phyloP scores from a whole-genome alignment of 1,140 invertebrate species.

The Muscidifurax raptorellus region DNA sequence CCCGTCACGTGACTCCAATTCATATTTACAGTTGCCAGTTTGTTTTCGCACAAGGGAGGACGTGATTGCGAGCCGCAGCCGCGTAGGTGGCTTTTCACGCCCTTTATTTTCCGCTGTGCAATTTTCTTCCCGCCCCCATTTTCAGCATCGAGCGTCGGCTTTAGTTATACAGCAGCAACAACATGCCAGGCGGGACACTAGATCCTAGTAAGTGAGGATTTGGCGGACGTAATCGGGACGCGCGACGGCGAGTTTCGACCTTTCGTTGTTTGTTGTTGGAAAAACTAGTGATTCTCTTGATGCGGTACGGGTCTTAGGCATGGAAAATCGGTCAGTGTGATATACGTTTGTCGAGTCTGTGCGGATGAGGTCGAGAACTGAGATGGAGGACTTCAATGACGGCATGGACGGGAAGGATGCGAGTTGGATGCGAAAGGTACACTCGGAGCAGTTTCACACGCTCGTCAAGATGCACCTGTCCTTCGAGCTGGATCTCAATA shows the following conservation, averaged over 20 bases:
- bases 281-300: background rate
- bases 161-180: background rate
- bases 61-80: background rate
- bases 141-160: background rate
- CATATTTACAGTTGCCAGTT: slow-evolving; percentile 50
- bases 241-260: background rate
- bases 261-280: background rate
- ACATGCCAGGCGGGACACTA: background rate
- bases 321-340: background rate
- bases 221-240: background rate
- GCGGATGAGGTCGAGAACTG: slow-evolving; percentile 21
- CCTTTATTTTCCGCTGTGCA: background rate
- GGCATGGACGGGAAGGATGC: slow-evolving; percentile 74
- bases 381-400: slow-evolving; percentile 73
- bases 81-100: background rate
- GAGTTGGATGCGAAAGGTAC: slow-evolving; percentile 82
- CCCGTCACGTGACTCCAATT: slow-evolving; percentile 33
- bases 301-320: background rate
- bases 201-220: background rate
- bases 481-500: slow-evolving; percentile 88
- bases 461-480: slow-evolving; percentile 94
- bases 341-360: background rate
- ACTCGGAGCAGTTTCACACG: slow-evolving; percentile 90
- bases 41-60: slow-evolving; percentile 11
- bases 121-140: background rate